Conservation (phyloP, 2,113 vertebrate species). For the Sterrhoptilus dennistouni region DNA sequence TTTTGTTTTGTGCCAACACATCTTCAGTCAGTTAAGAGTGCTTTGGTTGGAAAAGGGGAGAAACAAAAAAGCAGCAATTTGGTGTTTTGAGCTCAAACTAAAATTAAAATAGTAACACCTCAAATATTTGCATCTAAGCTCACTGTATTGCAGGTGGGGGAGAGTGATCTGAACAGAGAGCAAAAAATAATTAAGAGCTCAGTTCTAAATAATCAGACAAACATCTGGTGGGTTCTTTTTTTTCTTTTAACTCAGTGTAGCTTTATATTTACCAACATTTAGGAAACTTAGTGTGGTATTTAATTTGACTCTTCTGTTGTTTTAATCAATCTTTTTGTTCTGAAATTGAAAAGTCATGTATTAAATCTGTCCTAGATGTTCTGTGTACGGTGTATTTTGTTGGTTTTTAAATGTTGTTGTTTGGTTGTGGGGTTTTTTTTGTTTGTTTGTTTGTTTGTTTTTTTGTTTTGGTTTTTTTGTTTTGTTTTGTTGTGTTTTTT, state of each 20-base stretch:
- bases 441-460: not conserved
- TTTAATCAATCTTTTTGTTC: not conserved
- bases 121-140: not conserved
- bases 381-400: not conserved
- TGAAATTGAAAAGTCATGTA: constrained; percentile 7
- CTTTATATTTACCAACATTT: not conserved
- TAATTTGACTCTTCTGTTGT: constrained; percentile 1
- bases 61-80: not conserved
- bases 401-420: not conserved
- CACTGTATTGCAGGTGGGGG: not conserved
- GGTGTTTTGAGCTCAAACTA: not conserved
- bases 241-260: not conserved
- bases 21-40: not conserved
- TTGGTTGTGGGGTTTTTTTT: not conserved
- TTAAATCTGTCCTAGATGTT: not conserved
- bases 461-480: not conserved
- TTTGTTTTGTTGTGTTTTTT: not conserved
- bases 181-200: not conserved
- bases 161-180: not conserved
- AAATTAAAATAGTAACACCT: not conserved
- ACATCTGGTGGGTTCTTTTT: not conserved
- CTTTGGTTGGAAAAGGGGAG: not conserved
- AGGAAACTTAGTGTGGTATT: not conserved
- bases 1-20: not conserved
- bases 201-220: not conserved